Evolutionary conservation across 2,113 vertebrate genomes (phyloP).

Genomic region (Erythrocercus mccallii): DNA sequence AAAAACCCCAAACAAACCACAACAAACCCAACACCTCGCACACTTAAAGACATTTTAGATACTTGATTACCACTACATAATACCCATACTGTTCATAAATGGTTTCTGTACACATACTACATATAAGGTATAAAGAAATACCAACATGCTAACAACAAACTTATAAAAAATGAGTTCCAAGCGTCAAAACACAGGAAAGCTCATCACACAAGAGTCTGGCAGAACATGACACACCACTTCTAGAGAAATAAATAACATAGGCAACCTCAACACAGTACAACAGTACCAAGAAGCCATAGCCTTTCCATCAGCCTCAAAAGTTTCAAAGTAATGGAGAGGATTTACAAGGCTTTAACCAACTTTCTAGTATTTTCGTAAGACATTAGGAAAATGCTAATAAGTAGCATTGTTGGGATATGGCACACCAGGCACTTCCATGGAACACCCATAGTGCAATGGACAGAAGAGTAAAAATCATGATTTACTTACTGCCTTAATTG

Average conservation of each 20-base stretch:
- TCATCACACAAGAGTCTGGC: not conserved
- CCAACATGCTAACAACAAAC: not conserved
- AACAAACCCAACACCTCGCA: not conserved
- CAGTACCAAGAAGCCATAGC: not conserved
- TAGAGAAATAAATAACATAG: not conserved
- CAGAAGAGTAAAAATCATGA: not conserved
- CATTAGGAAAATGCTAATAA: not conserved
- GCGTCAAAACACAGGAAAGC: not conserved
- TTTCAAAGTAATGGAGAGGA: not conserved
- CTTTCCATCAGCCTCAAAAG: not conserved
- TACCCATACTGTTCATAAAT: not conserved
- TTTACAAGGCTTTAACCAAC: not conserved
- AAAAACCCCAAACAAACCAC: not conserved
- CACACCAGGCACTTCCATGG: not conserved
- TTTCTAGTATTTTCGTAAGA: not conserved
- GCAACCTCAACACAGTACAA: not conserved
- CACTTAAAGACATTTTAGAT: not conserved
- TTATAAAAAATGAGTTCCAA: not conserved
- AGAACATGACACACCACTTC: not conserved
- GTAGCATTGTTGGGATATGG: not conserved
- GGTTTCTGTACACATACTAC: not conserved
- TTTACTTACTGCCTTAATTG: not conserved
- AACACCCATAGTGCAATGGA: fast-evolving
- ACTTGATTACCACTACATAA: not conserved
- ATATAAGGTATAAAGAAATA: not conserved